Conservation (phyloP, 1,140 invertebrate species). For the Lethrus apterus region DNA sequence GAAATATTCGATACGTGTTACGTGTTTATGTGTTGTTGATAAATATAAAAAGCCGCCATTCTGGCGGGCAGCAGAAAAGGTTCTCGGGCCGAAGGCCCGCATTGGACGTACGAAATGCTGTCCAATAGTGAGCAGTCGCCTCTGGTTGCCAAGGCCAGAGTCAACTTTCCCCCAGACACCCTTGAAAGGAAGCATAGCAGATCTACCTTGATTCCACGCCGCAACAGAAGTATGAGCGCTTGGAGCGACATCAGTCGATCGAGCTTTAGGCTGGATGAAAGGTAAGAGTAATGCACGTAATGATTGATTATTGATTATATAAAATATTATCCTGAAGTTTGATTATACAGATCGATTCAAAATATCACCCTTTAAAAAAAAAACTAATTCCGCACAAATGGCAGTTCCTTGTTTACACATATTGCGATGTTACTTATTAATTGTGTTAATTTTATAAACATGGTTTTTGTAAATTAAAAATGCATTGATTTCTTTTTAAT, state of each 20-base stretch:
- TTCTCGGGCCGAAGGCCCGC: conserved; percentile 35
- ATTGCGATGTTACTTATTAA: too few relatives aligned
- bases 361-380: too few relatives aligned
- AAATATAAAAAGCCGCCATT: too few relatives aligned
- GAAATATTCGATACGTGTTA: too few relatives aligned
- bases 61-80: conserved; percentile 27
- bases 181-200: conserved; percentile 51
- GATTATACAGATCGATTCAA: too few relatives aligned
- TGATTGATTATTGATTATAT: neutral
- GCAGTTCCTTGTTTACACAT: too few relatives aligned
- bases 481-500: too few relatives aligned
- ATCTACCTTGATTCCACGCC: conserved; percentile 43
- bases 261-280: conserved; percentile 72
- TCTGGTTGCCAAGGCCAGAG: conserved; percentile 41
- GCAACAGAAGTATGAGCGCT: conserved; percentile 71
- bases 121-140: conserved; percentile 42
- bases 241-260: conserved; percentile 76
- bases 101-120: conserved; percentile 51
- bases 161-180: conserved; percentile 65
- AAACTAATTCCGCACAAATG: too few relatives aligned
- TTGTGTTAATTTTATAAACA: conserved; percentile 7
- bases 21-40: too few relatives aligned
- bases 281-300: conserved; percentile 46
- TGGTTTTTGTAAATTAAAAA: neutral
- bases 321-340: neutral